Conservation (phyloP, 2,797 vertebrate species). For the Coreius guichenoti region DNA sequence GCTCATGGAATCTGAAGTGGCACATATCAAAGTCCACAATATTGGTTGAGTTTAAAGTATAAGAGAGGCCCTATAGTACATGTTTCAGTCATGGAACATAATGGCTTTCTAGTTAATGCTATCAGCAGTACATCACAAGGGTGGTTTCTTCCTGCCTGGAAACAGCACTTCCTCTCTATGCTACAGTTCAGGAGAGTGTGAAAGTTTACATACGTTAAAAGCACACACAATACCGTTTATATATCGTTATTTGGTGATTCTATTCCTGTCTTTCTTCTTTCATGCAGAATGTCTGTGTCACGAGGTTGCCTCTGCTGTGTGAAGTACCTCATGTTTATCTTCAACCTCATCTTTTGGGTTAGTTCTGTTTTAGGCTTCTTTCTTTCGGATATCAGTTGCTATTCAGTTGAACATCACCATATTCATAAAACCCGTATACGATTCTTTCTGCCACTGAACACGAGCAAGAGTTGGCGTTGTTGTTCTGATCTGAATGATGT, state of each 20-base stretch:
- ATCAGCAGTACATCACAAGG: slow-evolving; percentile 65
- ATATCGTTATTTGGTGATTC: slow-evolving; percentile 11
- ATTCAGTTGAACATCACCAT: not conserved
- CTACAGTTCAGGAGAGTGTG: slow-evolving; percentile 54
- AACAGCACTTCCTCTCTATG: slow-evolving; percentile 71
- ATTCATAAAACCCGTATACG: not conserved
- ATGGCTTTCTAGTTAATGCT: slow-evolving; percentile 37
- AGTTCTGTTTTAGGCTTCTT: slow-evolving; percentile 64
- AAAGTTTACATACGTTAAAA: slow-evolving; percentile 13
- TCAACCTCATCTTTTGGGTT: slow-evolving; percentile 90
- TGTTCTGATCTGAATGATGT: not conserved
- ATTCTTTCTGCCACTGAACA: not conserved
- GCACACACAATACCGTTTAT: not conserved
- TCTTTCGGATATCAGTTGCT: not conserved
- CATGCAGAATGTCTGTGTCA: slow-evolving; percentile 80
- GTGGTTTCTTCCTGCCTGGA: slow-evolving; percentile 76
- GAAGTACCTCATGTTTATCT: slow-evolving; percentile 88
- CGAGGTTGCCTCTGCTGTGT: slow-evolving; percentile 82
- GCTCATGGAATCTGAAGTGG: not conserved
- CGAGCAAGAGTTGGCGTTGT: not conserved
- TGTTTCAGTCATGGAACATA: slow-evolving; percentile 2
- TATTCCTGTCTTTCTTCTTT: slow-evolving; percentile 43
- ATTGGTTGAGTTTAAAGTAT: not conserved
- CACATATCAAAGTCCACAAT: not conserved
- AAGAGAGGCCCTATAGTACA: not conserved